These are phyloP conservation scores for Spea bombifrons DNA, from an alignment of 2,113 vertebrate species.

Conservation along the genomic window DNA sequence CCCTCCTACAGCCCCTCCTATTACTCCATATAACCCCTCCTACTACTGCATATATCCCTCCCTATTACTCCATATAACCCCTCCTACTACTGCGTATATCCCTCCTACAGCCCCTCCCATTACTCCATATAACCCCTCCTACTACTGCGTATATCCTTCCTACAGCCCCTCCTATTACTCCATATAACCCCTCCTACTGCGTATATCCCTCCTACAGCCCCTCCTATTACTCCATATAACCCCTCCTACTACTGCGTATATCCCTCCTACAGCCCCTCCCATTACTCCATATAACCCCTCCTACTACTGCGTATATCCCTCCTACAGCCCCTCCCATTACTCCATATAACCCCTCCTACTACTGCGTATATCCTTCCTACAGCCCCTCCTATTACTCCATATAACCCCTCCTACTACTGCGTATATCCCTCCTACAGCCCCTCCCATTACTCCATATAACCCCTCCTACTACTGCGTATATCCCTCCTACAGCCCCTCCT, in stretches of 20 bases:
- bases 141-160: too few species aligned
- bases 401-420: too few species aligned
- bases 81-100: too few species aligned
- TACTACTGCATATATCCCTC: neutral
- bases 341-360: too few species aligned
- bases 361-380: too few species aligned
- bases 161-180: neutral
- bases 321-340: neutral
- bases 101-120: too few species aligned
- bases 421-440: neutral
- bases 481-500: neutral
- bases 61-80: neutral
- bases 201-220: neutral
- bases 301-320: neutral
- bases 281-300: neutral
- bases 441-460: slow-evolving; percentile 1
- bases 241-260: neutral
- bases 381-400: neutral
- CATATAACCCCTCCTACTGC: neutral
- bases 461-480: too few species aligned
- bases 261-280: neutral
- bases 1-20: too few species aligned
- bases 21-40: neutral
- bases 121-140: too few species aligned
- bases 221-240: neutral